Base-by-base conservation (phyloP, 2,113 vertebrate species). In the Apeltes quadracus region DNA sequence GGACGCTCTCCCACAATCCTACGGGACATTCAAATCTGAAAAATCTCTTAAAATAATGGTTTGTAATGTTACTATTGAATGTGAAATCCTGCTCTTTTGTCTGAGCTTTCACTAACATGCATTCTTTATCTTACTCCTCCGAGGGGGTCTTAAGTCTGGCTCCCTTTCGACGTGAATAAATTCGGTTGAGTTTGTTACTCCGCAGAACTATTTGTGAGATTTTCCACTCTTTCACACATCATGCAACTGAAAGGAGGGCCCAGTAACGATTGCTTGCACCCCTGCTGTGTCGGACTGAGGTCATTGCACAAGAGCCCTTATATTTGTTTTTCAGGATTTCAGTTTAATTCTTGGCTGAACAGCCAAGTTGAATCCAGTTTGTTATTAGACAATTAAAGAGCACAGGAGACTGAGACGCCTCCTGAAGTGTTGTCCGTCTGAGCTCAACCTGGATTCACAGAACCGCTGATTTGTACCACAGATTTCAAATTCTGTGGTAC, bases 331-430 rank as follows among this genome's bases (percentile, higher is more conserved):
- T 71, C 46, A 69, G 23, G 41, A 56, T 62, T 51, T 50, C 39
- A 75, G 20, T 77, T 73, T 65, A 74, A 69, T 76, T 36, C 3
- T n/a, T 53, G 27, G 34, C 61, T 69, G 59, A 76, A 72, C 69
- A 57, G 44, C 66, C 23, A 46, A 78, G 68, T 76, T 64, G 46
- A 54, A 70, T 23, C 74, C 79, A 74, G 57, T 66, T 72, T 62
- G 61, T 59, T 75, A 85, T 77, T 69, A 74, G 50, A 43, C 41
- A 61, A 48, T 66, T 76, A 79, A 58, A 63, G 59, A 16, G 44
- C 54, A 71, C 0, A n/a, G n/a, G n/a, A n/a, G n/a, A n/a, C n/a
- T n/a, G n/a, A n/a, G 12, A 79, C 55, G 51, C 77, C 41, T 64
- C n/a, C 44, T 76, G 41, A 61, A 43, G 32, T 4, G 53, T 4